Percentiles rank a stretch among this genome's conserved stretches.
Conservation (phyloP, 2,888 invertebrate genomes). For the Nudaria mundana region DNA sequence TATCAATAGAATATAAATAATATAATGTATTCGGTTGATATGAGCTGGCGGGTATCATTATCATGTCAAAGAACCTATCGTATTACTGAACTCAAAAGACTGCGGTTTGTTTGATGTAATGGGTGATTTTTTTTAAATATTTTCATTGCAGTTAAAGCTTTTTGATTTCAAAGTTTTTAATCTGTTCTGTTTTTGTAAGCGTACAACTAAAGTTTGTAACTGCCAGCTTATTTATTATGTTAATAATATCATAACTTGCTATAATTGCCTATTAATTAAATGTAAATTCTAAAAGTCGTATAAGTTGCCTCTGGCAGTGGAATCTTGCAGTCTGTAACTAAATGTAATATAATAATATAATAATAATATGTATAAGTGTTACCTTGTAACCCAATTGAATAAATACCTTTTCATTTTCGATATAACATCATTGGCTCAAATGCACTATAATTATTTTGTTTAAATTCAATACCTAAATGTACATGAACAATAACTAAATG, state of each 20-base stretch:
- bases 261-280: slow-evolving; percentile 13
- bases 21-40: slow-evolving; percentile 70
- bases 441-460: too few species aligned
- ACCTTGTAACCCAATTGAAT: too few species aligned
- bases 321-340: neutral
- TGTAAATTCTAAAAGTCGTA: slow-evolving; percentile 10
- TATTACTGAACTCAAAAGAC: slow-evolving; percentile 72
- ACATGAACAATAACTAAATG: neutral
- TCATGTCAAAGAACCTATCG: slow-evolving; percentile 79
- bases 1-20: slow-evolving; percentile 61
- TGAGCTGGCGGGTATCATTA: slow-evolving; percentile 64
- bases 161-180: neutral
- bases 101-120: slow-evolving; percentile 70
- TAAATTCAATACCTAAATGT: too few species aligned
- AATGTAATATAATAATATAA: too few species aligned
- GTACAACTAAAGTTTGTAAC: neutral
- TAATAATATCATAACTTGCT: slow-evolving; percentile 10
- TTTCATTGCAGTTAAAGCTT: too few species aligned
- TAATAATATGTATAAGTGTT: too few species aligned
- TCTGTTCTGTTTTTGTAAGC: too few species aligned
- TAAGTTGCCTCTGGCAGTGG: neutral
- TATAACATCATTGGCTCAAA: too few species aligned
- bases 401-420: too few species aligned
- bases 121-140: too few species aligned
- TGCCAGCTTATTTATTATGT: neutral